Conservation (phyloP, 2,113 vertebrate species). For the Choloepus hoffmanni region DNA sequence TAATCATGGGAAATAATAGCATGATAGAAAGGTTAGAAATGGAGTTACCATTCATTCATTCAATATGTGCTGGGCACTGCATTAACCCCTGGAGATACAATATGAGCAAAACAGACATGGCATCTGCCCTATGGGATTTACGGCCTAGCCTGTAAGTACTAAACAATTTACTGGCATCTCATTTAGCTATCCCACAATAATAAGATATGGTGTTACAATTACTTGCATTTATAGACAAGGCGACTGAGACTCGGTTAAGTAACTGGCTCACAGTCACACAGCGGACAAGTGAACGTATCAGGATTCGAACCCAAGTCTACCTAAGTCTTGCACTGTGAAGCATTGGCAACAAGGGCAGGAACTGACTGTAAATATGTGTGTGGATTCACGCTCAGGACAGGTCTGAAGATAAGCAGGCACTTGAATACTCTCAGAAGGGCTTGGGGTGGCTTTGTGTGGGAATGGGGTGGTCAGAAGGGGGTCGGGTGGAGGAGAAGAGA, state of each 20-base stretch:
- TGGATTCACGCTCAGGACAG: background rate
- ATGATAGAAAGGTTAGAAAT: background rate
- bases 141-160: background rate
- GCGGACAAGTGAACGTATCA: background rate
- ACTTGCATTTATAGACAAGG: slow-evolving; percentile 13
- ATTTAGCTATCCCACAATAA: background rate
- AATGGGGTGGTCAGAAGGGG: background rate
- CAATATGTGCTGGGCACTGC: background rate
- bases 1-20: background rate
- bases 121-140: background rate
- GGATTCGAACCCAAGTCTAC: background rate
- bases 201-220: background rate
- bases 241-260: background rate
- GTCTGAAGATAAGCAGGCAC: background rate
- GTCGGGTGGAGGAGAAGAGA: background rate
- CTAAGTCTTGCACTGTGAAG: background rate
- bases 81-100: background rate
- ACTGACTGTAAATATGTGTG: background rate
- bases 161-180: background rate
- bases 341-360: background rate
- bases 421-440: background rate
- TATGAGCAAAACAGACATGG: background rate
- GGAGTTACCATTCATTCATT: background rate
- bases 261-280: background rate
- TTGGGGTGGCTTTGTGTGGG: background rate